These are phyloP conservation scores for Plodia interpunctella DNA, from an alignment of 1,140 invertebrate genomes.

Conservation along the genomic window DNA sequence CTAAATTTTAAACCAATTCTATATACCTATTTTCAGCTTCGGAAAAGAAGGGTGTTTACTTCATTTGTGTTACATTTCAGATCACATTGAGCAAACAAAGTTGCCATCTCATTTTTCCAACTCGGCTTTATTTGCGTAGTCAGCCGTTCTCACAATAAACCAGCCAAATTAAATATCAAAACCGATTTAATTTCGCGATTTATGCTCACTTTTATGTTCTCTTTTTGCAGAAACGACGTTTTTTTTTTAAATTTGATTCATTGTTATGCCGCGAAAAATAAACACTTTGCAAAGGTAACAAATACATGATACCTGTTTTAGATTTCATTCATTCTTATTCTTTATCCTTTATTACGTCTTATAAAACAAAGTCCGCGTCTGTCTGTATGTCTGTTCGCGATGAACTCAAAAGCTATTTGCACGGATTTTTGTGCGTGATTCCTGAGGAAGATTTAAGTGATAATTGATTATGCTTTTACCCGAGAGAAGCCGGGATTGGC, in stretches of 20 bases:
- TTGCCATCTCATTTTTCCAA: background rate
- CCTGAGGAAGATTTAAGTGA: too few species aligned
- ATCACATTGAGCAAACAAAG: background rate
- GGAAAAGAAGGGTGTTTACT: background rate
- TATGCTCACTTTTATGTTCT: background rate
- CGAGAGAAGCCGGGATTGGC: too few species aligned
- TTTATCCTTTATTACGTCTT: too few species aligned
- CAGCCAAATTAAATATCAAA: conserved; percentile 1
- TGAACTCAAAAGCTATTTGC: too few species aligned
- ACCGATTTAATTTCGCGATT: conserved; percentile 2
- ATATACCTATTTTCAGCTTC: too few species aligned
- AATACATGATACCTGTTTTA: background rate
- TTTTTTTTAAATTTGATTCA: background rate
- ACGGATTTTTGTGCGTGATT: too few species aligned
- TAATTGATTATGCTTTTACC: too few species aligned
- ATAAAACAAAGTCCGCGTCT: too few species aligned
- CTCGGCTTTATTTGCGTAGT: conserved; percentile 1
- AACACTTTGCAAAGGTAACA: background rate
- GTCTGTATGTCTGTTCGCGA: too few species aligned
- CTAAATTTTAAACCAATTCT: too few species aligned
- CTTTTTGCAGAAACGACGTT: background rate
- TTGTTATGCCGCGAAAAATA: background rate
- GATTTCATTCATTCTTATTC: background rate
- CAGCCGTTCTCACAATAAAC: conserved; percentile 1
- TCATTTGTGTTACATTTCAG: background rate